These are phyloP conservation scores for Natrix natrix DNA, from an alignment of 2,797 vertebrate species.

Conservation along the genomic window DNA sequence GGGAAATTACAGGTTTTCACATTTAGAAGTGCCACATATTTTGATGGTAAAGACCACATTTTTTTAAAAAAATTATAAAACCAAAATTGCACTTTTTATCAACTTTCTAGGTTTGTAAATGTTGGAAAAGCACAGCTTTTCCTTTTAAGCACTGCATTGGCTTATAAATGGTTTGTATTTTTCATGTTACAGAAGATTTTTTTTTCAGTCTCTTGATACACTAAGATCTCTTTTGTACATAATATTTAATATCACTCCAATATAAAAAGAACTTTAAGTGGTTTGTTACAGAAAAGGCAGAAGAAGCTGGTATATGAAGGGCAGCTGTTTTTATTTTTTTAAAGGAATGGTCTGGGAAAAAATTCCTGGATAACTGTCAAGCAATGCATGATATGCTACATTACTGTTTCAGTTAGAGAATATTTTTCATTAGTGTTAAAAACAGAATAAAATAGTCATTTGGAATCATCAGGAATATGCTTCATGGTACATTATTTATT, in stretches of 20 bases:
- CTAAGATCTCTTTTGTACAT: neutral
- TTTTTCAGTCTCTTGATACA: neutral
- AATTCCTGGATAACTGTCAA: neutral
- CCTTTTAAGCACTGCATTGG: neutral
- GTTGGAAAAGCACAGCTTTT: neutral
- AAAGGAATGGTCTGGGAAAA: conserved; percentile 6
- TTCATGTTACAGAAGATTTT: neutral
- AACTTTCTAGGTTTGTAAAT: neutral
- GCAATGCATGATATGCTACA: neutral
- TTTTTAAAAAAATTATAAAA: neutral
- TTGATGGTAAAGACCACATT: neutral
- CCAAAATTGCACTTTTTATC: neutral
- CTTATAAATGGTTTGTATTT: neutral
- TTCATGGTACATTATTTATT: conserved; percentile 7
- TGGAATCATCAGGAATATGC: neutral
- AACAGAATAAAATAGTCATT: neutral
- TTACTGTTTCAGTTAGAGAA: conserved; percentile 13
- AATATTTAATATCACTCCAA: neutral
- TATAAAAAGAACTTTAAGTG: neutral
- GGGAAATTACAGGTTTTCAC: neutral
- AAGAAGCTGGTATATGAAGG: neutral
- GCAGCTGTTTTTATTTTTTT: conserved; percentile 12
- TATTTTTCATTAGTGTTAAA: conserved; percentile 12
- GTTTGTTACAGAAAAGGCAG: conserved; percentile 21
- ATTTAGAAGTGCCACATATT: neutral